Evolutionary conservation across 2,797 vertebrate genomes (phyloP).

Genomic region (Molossus alvarezi): DNA sequence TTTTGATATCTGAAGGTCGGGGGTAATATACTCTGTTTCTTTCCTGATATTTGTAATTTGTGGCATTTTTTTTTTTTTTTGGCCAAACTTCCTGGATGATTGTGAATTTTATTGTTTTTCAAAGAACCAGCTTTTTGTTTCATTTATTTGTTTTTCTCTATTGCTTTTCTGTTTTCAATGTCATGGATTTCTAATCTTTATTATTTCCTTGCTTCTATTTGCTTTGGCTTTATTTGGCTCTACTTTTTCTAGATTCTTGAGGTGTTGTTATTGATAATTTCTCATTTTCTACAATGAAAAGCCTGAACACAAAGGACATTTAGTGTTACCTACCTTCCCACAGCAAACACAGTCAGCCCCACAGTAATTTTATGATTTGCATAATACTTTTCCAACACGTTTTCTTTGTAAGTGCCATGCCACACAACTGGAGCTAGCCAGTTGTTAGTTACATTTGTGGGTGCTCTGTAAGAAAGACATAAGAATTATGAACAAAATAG

Average conservation of each 20-base stretch:
- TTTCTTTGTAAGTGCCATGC: constrained; percentile 89
- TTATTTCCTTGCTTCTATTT: background rate
- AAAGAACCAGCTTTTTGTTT: background rate
- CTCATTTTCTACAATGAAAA: constrained; percentile 13
- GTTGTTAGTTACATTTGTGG: constrained; percentile 86
- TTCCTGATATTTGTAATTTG: background rate
- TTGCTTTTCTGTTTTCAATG: constrained; percentile 22
- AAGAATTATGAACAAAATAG: constrained; percentile 56
- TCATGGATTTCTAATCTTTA: constrained; percentile 47
- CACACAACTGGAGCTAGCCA: constrained; percentile 92
- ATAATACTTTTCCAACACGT: constrained; percentile 86
- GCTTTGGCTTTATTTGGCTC: background rate
- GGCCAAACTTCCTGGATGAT: background rate
- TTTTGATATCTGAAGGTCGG: background rate
- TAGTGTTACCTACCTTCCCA: constrained; percentile 89
- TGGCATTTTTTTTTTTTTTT: background rate
- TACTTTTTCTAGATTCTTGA: constrained; percentile 46
- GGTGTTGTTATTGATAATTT: constrained; percentile 20
- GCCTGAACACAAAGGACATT: background rate
- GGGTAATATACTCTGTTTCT: background rate
- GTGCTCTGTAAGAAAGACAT: constrained; percentile 54
- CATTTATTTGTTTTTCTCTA: constrained; percentile 43
- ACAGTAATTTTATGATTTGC: constrained; percentile 86
- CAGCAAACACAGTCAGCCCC: constrained; percentile 89
- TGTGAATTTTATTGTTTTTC: background rate